Evolutionary conservation across 1,140 invertebrate species (phyloP), one percentile per base, ranked within the genome.

Genomic region (Magallana angulata): DNA sequence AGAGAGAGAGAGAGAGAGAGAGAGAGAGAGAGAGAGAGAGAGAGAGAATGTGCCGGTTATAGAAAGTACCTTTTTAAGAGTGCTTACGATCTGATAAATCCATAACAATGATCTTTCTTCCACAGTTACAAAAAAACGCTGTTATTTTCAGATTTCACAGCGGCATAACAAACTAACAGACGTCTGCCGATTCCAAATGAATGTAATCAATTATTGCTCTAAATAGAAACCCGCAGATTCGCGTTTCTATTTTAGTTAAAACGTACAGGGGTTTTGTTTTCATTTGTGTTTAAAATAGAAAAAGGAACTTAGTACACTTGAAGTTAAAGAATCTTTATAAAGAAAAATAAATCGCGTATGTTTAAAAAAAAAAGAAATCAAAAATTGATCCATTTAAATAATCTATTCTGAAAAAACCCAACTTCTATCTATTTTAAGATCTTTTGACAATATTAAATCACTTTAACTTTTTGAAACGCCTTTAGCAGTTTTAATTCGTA

Each of bases 11-110:
- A 62, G 60, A 62, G 60, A 62, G 60, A 62, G 60, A 12, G 60
- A 62, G 60, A 62, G 60, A 62, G 60, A 62, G 60, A 62, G 60
- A 62, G 60, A 62, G 60, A 62, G 60, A 60, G 59, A 60, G 59
- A 48, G 1, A 4, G 6, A 48, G 0, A 4, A 48, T 48, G 36
- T 48, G 36, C 36, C 5, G 36, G 36, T 48, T 48, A 48, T 48
- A 48, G n/a, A n/a, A 62, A 6, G 4, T 62, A 62, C 60, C 14
- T 14, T 14, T 12, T 16, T n/a, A 16, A 62, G 14, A n/a, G 0
- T 62, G 6, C 5, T 12, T 62, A 16, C 60, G n/a, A 16, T n/a
- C 60, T 62, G n/a, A 62, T 62, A 62, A 6, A n/a, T 62, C 11
- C 14, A 16, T 12, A 12, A 62, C n/a, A 16, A 62, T 12, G 6